Evolutionary conservation across 2,113 vertebrate species (phyloP), one percentile per base, ranked within the genome.

Genomic region (Paracanthobrama guichenoti): DNA sequence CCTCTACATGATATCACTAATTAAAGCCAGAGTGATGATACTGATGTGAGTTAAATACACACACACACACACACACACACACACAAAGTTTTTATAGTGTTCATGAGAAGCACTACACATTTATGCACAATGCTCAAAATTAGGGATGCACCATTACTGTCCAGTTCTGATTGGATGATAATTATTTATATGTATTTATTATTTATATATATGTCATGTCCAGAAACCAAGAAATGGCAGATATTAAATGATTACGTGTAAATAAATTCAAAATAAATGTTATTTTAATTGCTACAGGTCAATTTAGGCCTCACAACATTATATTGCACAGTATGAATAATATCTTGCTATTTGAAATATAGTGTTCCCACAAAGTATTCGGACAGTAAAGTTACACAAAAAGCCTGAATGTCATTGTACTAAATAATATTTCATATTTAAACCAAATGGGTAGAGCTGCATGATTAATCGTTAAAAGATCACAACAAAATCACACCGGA

Each of bases 11-110:
- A 81, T 92, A 83, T 91, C 88, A 10, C 89, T 86, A 81, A 95
- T 97, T 60, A 88, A 92, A 87, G 94, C 95, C 59, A 84, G 35
- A 0, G 16, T 95, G 60, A 93, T 96, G 9, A n/a, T 96, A 12
- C 10, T 98, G 75, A 2, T 94, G 97, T 97, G 88, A 96, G 96
- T 88, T 26, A 28, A 8, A 48, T 50, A 6, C 2, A 55, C 28
- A 26, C 44, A 75, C 16, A 73, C 31, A 46, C 3, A 72, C 3
- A 72, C 69, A 48, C 24, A 55, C 13, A n/a, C 24, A 53, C 7
- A 31, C 31, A 31, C 31, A 31, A 44, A 11, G 24, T n/a, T 35
- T 64, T n/a, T 20, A 59, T 42, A 8, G 1, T 35, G 11, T 6
- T 55, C 50, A 76, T 20, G 16, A 55, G 35, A 71, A 22, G 11